A percentile compares a stretch with the other conserved stretches of the same genome.
Evolutionary conservation across 2,888 invertebrate genomes (phyloP).

Genomic region (Drosophila merina): DNA sequence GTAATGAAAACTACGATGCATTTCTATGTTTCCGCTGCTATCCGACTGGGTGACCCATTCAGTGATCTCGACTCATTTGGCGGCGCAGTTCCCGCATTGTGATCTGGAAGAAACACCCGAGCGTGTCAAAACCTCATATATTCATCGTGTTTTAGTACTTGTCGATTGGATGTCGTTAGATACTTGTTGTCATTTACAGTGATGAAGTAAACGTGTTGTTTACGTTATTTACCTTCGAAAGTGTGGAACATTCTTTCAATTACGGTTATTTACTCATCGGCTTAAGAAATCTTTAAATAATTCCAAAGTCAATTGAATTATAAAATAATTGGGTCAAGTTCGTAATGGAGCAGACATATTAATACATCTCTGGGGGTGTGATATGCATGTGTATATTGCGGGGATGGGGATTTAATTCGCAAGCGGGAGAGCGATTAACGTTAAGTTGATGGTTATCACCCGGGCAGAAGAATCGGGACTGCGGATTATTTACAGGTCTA

Average conservation of each 20-base stretch:
- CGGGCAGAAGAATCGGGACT: background rate
- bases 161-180: constrained; percentile 26
- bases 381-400: constrained; percentile 11
- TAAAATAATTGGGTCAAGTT: constrained; percentile 38
- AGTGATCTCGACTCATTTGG: constrained; percentile 52
- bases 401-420: background rate
- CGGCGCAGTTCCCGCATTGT: constrained; percentile 70
- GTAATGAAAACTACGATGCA: background rate
- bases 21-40: background rate
- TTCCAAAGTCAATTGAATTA: constrained; percentile 53
- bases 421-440: constrained; percentile 14
- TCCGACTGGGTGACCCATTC: background rate
- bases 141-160: background rate
- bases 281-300: constrained; percentile 54
- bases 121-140: background rate
- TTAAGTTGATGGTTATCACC: constrained; percentile 7
- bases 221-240: constrained; percentile 65
- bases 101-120: constrained; percentile 55
- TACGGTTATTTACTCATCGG: constrained; percentile 53
- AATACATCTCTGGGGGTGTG: constrained; percentile 6
- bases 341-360: constrained; percentile 30
- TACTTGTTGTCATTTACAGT: constrained; percentile 55
- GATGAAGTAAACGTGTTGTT: constrained; percentile 39
- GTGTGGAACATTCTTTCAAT: constrained; percentile 51
- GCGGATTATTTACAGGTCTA: constrained; percentile 29